A percentile compares a stretch with the other conserved stretches of the same genome.
Conservation (phyloP, 2,113 vertebrate genomes). For the Cariama cristata region DNA sequence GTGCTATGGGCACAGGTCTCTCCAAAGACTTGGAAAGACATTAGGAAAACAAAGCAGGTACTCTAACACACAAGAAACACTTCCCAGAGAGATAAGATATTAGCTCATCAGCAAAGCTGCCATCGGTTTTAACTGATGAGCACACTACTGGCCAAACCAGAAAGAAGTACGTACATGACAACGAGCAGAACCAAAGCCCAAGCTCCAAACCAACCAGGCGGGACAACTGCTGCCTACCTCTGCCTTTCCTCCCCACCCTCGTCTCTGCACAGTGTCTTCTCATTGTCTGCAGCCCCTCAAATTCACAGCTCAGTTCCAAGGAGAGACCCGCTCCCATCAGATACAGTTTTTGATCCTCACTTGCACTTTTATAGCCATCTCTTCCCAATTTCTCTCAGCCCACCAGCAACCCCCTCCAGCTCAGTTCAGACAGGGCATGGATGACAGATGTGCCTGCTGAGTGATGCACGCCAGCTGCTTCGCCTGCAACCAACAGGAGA, state of each 20-base stretch:
- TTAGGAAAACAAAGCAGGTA: neutral
- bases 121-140: neutral
- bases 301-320: neutral
- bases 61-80: neutral
- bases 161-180: accelerated
- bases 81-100: neutral
- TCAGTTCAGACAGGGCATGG: neutral
- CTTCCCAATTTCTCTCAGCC: neutral
- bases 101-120: neutral
- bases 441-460: neutral
- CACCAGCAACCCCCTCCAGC: neutral
- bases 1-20: neutral
- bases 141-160: neutral
- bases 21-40: neutral
- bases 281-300: neutral
- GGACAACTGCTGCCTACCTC: neutral
- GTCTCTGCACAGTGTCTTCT: neutral
- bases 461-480: neutral
- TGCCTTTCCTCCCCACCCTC: neutral
- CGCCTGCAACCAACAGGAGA: neutral
- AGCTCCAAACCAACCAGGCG: neutral
- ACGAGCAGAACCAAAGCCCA: neutral
- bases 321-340: neutral
- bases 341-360: neutral
- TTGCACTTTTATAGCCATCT: neutral